phyloP scores from a whole-genome alignment of 1,140 invertebrate genomes.

The Bombus confusus region DNA sequence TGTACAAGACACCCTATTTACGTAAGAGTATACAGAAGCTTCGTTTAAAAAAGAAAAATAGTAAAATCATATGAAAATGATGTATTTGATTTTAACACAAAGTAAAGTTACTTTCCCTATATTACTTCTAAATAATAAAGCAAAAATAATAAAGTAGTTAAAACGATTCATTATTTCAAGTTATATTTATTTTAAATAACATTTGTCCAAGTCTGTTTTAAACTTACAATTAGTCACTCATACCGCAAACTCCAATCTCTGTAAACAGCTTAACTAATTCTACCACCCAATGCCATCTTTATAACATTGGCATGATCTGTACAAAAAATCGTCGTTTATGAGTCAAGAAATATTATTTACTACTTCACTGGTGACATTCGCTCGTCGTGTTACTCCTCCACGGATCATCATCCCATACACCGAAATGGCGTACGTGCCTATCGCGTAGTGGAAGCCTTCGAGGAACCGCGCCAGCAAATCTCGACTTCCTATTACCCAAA shows the following conservation, averaged over 20 bases:
- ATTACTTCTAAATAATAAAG: not conserved
- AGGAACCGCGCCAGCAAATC: slow-evolving; percentile 43
- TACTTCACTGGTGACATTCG: not conserved
- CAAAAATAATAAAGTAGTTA: not conserved
- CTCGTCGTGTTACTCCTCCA: not conserved
- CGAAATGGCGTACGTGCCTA: no score
- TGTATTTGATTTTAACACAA: not conserved
- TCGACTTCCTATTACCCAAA: slow-evolving; percentile 62
- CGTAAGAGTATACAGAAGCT: not conserved
- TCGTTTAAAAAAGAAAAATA: not conserved
- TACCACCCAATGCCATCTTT: not conserved
- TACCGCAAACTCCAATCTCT: not conserved
- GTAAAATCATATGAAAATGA: not conserved
- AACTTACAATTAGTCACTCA: not conserved
- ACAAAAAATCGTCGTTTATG: not conserved
- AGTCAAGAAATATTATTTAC: slow-evolving; percentile 14
- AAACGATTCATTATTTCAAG: not conserved
- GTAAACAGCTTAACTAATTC: not conserved
- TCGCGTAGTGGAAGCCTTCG: not conserved
- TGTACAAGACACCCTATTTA: no score
- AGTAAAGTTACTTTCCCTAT: not conserved
- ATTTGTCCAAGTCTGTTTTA: not conserved
- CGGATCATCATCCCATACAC: no score
- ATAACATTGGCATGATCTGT: not conserved
- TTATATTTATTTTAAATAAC: not conserved